Conservation (phyloP, 2,888 invertebrate species). For the Pandemis corylana region DNA sequence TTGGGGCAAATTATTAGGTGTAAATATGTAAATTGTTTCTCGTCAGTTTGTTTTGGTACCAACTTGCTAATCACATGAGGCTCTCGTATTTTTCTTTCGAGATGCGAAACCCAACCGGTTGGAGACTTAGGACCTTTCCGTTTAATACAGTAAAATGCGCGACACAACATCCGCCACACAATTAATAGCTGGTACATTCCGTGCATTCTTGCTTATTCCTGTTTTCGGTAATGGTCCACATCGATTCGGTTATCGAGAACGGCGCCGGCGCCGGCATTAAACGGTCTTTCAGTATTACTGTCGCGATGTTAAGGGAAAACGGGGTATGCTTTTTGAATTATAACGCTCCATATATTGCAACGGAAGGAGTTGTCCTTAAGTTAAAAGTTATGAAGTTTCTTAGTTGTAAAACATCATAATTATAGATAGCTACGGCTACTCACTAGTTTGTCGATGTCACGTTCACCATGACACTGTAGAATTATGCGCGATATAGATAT, state of each 20-base stretch:
- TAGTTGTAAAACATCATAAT: background rate
- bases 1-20: too few relatives aligned
- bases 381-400: background rate
- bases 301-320: conserved; percentile 27
- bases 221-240: conserved; percentile 61
- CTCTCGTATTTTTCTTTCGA: background rate
- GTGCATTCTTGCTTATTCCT: conserved; percentile 67
- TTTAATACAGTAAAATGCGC: conserved; percentile 20
- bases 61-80: background rate
- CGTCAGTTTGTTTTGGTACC: too few relatives aligned
- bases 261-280: conserved; percentile 55
- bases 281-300: conserved; percentile 41
- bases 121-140: conserved; percentile 12
- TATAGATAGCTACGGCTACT: too few relatives aligned
- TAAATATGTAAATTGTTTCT: too few relatives aligned
- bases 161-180: conserved; percentile 53
- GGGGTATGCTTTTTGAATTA: conserved; percentile 13
- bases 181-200: conserved; percentile 75
- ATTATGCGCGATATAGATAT: too few relatives aligned
- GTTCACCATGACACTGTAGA: too few relatives aligned
- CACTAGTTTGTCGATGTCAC: too few relatives aligned
- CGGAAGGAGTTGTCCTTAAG: background rate
- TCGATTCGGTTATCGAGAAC: conserved; percentile 58
- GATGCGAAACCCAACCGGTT: background rate
- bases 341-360: background rate